phyloP scores from a whole-genome alignment of 92 coral and sea anemone genomes.

The Montipora capitata region DNA sequence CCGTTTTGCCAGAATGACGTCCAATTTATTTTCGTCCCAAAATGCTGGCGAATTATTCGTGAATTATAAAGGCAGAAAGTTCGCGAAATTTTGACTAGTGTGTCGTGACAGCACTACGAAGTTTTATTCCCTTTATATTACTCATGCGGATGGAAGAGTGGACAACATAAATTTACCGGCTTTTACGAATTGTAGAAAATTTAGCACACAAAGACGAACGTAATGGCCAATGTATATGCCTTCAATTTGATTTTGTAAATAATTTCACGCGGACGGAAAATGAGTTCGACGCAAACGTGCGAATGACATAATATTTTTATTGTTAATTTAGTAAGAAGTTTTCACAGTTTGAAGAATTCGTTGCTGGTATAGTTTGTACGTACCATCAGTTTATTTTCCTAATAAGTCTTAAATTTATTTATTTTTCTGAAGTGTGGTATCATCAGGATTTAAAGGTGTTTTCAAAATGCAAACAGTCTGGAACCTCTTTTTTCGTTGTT shows the following conservation, averaged over 20 bases:
- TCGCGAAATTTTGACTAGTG: neutral
- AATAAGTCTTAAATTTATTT: too few species aligned
- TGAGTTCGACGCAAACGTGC: conserved; percentile 9
- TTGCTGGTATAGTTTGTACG: too few species aligned
- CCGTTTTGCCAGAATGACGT: neutral
- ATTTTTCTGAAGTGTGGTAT: too few species aligned
- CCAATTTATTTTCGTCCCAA: neutral
- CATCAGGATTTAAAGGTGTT: too few species aligned
- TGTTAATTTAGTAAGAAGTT: neutral
- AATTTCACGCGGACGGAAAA: neutral
- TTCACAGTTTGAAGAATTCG: conserved; percentile 8
- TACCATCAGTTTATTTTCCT: too few species aligned
- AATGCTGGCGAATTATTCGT: too few species aligned
- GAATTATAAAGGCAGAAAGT: neutral
- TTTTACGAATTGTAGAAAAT: neutral
- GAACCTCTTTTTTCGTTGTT: too few species aligned
- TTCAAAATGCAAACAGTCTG: too few species aligned
- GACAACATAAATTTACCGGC: too few species aligned
- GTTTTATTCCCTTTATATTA: neutral
- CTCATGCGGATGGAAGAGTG: neutral
- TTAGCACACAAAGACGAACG: neutral
- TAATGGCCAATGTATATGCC: neutral
- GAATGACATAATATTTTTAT: neutral
- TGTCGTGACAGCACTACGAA: neutral
- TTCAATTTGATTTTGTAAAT: neutral